phyloP scores from a whole-genome alignment of 2,113 vertebrate genomes.

The Oreocharis arfaki region DNA sequence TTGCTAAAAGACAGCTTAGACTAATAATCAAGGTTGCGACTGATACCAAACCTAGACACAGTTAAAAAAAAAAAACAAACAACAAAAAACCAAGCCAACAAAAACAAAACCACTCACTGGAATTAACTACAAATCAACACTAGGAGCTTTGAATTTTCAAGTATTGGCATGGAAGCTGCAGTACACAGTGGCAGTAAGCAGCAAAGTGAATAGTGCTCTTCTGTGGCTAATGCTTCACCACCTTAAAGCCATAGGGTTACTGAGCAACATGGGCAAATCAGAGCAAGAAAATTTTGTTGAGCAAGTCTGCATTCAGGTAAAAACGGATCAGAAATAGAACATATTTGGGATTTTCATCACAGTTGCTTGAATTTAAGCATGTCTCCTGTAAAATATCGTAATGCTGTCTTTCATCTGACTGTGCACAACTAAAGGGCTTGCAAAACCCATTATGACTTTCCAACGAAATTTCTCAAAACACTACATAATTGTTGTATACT shows the following conservation, averaged over 20 bases:
- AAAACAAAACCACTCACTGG: neutral
- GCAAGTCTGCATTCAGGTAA: neutral
- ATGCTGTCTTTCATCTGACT: neutral
- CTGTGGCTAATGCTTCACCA: neutral
- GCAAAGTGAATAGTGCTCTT: neutral
- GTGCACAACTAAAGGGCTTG: neutral
- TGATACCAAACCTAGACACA: neutral
- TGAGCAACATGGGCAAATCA: neutral
- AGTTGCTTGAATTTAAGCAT: neutral
- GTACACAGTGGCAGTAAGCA: neutral
- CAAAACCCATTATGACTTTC: neutral
- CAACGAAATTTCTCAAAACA: neutral
- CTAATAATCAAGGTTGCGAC: neutral
- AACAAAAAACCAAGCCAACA: neutral
- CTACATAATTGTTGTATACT: neutral
- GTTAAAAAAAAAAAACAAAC: neutral
- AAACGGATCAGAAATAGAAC: neutral
- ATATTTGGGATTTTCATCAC: neutral
- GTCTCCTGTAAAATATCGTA: neutral
- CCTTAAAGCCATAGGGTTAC: neutral
- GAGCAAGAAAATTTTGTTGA: neutral
- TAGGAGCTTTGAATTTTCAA: neutral
- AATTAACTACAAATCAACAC: neutral
- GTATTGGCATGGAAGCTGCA: neutral
- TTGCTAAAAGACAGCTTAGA: neutral